A percentile compares a stretch with the other conserved stretches of the same genome.
Conservation (phyloP, 2,113 vertebrate species). For the Larimichthys polyactis region DNA sequence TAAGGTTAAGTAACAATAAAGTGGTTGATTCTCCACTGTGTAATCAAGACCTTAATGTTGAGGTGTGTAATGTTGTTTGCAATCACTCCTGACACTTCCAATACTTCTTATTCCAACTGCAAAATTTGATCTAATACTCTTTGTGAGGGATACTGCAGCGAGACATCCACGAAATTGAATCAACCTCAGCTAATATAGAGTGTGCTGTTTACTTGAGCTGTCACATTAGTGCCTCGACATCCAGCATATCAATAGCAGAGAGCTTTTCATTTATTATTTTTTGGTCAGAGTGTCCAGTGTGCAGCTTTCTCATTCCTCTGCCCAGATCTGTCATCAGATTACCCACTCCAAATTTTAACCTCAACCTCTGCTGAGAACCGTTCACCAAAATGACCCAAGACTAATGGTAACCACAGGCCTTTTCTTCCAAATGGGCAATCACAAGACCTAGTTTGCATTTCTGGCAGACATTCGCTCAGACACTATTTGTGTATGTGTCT, state of each 20-base stretch:
- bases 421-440: conserved; percentile 32
- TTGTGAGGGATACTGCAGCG: conserved; percentile 15
- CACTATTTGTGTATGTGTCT: conserved; percentile 6
- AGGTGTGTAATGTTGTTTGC: neutral
- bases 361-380: conserved; percentile 1
- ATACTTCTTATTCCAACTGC: neutral
- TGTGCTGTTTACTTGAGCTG: conserved; percentile 23
- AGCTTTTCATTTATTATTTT: neutral
- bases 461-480: conserved; percentile 34
- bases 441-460: conserved; percentile 47
- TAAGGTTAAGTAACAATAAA: neutral
- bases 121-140: conserved; percentile 22
- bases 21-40: neutral
- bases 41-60: conserved; percentile 6
- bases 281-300: neutral
- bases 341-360: conserved; percentile 6
- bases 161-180: conserved; percentile 4
- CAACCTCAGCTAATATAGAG: conserved; percentile 16
- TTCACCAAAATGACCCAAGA: conserved; percentile 24
- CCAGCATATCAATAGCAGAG: conserved; percentile 3
- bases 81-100: neutral
- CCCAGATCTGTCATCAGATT: neutral
- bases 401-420: conserved; percentile 20
- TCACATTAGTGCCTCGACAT: conserved; percentile 31
- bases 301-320: neutral